These are phyloP conservation scores for Oxyura jamaicensis DNA, from an alignment of 2,113 vertebrate genomes.

Conservation along the genomic window DNA sequence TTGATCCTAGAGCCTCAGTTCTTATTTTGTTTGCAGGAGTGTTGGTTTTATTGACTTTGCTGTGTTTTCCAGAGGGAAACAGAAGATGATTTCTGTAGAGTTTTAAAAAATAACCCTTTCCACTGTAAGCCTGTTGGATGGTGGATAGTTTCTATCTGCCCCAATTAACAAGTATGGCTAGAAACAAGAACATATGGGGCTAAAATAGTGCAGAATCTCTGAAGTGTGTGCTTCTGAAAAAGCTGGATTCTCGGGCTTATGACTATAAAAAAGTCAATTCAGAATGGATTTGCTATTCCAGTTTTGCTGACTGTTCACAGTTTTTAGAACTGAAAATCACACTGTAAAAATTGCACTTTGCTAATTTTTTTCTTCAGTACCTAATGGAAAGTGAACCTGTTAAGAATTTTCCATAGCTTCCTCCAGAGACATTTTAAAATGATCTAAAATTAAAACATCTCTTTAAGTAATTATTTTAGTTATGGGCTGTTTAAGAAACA, in stretches of 20 bases:
- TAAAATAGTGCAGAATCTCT: not conserved
- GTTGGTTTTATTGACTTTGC: not conserved
- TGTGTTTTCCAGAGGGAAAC: not conserved
- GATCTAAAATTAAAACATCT: not conserved
- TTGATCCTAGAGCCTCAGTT: not conserved
- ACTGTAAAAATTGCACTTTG: not conserved
- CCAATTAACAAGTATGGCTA: not conserved
- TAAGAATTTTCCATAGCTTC: not conserved
- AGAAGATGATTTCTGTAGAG: not conserved
- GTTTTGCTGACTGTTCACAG: constrained; percentile 6
- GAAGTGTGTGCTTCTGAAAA: not conserved
- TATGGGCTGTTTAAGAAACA: constrained; percentile 24
- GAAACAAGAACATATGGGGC: not conserved
- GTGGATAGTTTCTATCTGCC: not conserved
- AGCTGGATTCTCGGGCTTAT: not conserved
- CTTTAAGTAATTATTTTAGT: constrained; percentile 20
- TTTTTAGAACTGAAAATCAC: constrained; percentile 6
- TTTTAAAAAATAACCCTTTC: not conserved
- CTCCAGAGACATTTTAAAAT: constrained; percentile 33
- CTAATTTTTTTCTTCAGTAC: not conserved
- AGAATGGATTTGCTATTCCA: not conserved
- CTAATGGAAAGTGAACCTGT: not conserved
- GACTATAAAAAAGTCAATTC: constrained; percentile 4
- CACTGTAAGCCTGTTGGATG: not conserved
- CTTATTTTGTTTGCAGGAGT: not conserved